Percentiles rank a stretch among this genome's conserved stretches.
Evolutionary conservation across 1,140 invertebrate species (phyloP).

Genomic region (Cotesia typhae): DNA sequence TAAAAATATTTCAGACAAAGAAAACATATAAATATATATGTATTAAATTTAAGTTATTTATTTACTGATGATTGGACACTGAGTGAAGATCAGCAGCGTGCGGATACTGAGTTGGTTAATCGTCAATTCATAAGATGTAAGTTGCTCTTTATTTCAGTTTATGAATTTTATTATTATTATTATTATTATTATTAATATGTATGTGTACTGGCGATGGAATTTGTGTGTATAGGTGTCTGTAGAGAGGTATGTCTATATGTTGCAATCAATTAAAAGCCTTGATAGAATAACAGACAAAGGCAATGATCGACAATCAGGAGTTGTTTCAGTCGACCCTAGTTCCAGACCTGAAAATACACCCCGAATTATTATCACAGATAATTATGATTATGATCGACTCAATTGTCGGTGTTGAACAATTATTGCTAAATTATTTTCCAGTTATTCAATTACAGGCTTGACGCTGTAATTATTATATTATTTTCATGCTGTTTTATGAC

Average conservation of each 20-base stretch:
- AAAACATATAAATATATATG: too few species aligned
- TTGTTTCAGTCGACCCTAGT: background rate
- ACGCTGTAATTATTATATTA: too few species aligned
- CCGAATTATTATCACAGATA: background rate
- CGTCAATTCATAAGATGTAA: constrained; percentile 48
- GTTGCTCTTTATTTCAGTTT: constrained; percentile 24
- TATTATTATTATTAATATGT: background rate
- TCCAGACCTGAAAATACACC: constrained; percentile 10
- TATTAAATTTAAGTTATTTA: too few species aligned
- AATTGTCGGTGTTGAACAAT: too few species aligned
- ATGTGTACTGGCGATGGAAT: background rate
- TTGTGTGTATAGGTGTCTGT: background rate
- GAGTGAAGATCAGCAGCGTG: constrained; percentile 22
- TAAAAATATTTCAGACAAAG: too few species aligned
- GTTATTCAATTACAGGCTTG: too few species aligned
- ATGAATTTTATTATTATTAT: background rate
- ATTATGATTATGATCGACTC: too few species aligned
- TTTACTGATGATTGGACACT: background rate
- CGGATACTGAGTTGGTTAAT: constrained; percentile 44
- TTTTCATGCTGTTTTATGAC: too few species aligned
- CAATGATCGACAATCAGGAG: constrained; percentile 19
- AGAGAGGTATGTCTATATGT: too few species aligned
- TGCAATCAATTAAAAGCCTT: constrained; percentile 6
- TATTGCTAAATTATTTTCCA: too few species aligned
- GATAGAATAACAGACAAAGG: constrained; percentile 34